Evolutionary conservation across 2,113 vertebrate species (phyloP).

Genomic region (Lophotis ruficrista): DNA sequence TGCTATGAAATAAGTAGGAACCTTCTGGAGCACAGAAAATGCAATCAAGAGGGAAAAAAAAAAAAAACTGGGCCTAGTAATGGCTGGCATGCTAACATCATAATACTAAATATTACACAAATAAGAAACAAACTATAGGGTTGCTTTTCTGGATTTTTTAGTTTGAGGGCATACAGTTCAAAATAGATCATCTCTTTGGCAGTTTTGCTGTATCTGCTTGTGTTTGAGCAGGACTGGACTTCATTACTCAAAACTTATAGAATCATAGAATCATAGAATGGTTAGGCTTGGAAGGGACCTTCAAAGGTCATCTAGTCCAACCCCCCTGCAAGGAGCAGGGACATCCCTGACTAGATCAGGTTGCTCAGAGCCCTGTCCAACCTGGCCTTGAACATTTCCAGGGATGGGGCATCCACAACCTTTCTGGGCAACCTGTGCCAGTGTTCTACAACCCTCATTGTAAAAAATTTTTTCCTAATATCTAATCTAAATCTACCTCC

Average conservation of each 20-base stretch:
- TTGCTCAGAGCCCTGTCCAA: no score
- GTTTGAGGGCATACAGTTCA: background rate
- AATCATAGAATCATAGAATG: no score
- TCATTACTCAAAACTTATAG: background rate
- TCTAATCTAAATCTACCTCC: no score
- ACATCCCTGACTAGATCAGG: no score
- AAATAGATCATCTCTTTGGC: background rate
- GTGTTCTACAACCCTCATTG: no score
- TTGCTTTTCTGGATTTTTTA: rapidly evolving
- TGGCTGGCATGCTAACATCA: background rate
- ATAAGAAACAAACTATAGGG: background rate
- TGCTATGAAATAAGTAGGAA: background rate
- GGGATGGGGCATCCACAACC: no score
- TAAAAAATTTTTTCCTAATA: no score
- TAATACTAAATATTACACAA: background rate
- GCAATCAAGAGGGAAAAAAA: background rate
- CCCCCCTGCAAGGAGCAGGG: no score
- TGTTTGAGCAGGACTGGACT: background rate
- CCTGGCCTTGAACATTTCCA: no score
- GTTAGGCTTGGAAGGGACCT: no score
- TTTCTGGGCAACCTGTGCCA: no score
- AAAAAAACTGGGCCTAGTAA: background rate
- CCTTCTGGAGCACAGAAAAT: background rate
- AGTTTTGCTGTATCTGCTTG: background rate
- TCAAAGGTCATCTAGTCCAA: no score